Conservation (phyloP, 2,888 invertebrate genomes). For the Eulithis prunata region DNA sequence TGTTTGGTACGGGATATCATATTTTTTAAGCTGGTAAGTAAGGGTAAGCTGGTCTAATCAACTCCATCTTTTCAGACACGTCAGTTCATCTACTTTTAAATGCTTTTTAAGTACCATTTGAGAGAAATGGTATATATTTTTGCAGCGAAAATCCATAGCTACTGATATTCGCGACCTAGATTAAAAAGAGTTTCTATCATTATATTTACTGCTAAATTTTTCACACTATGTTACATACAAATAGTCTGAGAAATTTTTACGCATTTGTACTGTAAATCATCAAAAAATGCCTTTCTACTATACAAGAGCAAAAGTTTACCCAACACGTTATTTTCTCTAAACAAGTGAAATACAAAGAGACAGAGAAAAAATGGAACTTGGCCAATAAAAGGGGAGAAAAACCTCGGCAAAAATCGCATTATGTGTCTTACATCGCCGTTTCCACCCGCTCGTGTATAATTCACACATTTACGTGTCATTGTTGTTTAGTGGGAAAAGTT, state of each 20-base stretch:
- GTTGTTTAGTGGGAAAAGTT: constrained; percentile 47
- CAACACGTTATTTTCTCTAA: constrained; percentile 36
- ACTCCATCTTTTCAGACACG: too few species aligned
- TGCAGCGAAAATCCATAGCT: too few species aligned
- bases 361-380: constrained; percentile 58
- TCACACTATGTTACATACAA: too few species aligned
- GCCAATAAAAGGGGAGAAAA: constrained; percentile 62
- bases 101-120: too few species aligned
- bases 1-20: neutral
- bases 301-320: constrained; percentile 32
- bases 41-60: too few species aligned
- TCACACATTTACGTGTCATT: constrained; percentile 61
- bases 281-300: constrained; percentile 4
- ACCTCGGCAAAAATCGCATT: constrained; percentile 58
- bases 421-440: constrained; percentile 62
- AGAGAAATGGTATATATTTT: too few species aligned
- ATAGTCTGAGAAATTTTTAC: neutral
- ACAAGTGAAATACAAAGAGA: constrained; percentile 38
- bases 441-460: constrained; percentile 65
- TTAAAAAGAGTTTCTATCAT: too few species aligned
- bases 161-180: too few species aligned
- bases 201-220: too few species aligned
- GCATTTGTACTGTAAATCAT: neutral
- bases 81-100: too few species aligned
- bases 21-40: too few species aligned